A percentile compares a stretch with the other conserved stretches of the same genome.
phyloP scores from a whole-genome alignment of 2,888 invertebrate species.

The Cryptus armator region DNA sequence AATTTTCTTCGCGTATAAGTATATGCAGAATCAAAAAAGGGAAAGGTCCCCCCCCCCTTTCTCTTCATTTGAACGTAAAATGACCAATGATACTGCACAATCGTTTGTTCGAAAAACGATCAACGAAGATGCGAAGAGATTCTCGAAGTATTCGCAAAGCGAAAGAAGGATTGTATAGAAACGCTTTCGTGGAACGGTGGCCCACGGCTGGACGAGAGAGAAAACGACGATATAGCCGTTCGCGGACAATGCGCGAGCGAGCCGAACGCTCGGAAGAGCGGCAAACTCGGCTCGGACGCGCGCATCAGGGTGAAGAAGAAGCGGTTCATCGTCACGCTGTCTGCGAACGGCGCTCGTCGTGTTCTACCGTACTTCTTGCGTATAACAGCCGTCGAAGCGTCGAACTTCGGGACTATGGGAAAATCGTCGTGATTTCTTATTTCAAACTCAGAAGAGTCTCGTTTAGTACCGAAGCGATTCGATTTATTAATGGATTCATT shows the following conservation, averaged over 20 bases:
- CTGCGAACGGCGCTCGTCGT: constrained; percentile 73
- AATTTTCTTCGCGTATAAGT: too few species aligned
- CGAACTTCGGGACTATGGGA: constrained; percentile 11
- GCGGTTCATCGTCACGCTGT: constrained; percentile 79
- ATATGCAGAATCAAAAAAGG: too few species aligned
- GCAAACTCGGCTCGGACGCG: neutral
- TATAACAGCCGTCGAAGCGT: constrained; percentile 18
- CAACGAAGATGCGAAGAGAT: neutral
- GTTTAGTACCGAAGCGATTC: neutral
- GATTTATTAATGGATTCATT: constrained; percentile 10
- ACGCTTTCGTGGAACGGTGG: constrained; percentile 17
- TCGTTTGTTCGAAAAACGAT: neutral
- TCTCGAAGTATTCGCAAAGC: constrained; percentile 1
- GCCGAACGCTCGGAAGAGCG: constrained; percentile 4
- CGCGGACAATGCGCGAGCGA: constrained; percentile 26
- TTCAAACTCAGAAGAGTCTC: constrained; percentile 21
- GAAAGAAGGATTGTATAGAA: constrained; percentile 13
- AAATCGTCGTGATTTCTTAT: constrained; percentile 45
- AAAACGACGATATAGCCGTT: constrained; percentile 47
- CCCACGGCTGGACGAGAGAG: constrained; percentile 34
- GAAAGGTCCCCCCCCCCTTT: too few species aligned
- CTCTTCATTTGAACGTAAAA: neutral
- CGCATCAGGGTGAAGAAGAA: constrained; percentile 69
- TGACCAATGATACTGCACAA: too few species aligned
- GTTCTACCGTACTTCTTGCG: constrained; percentile 45